Base-by-base conservation (phyloP, 1,140 invertebrate genomes). In the Rhopalosiphum padi region DNA sequence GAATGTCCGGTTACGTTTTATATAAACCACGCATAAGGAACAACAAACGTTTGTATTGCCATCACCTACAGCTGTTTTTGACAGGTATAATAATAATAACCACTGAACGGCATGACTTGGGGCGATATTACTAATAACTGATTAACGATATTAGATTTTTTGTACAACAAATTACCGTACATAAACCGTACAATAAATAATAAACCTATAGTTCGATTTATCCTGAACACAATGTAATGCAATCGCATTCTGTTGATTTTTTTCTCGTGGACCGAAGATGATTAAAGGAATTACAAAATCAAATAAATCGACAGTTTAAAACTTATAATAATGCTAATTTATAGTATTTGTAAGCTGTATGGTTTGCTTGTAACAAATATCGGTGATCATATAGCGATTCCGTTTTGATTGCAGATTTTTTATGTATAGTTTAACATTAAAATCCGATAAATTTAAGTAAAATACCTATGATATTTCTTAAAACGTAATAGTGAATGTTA, bases 401-500 rank as follows among this genome's bases (percentile, higher is more conserved):
- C 0, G 11, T 68, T n/a, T 77, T 77, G n/a, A n/a, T 15, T n/a
- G 18, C 15, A 77, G 30, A 77, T 18, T n/a, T n/a, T 18, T 30
- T n/a, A 77, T 0, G 15, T 51, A 51, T 51, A 51, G 48, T 51
- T 21, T 51, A n/a, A 77, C 15, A 35, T n/a, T 18, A 77, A n/a
- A 77, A 77, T n/a, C 11, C 30, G 15, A 2, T 18, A 77, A n/a
- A 77, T 30, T 11, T 51, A 18, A 51, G 48, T 2, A 51, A 51
- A 51, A 15, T 21, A 41, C 41, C 41, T 41, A 60, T 25, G 55
- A 25, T 25, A 25, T 55, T 25, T 55, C 0, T 25, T 25, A 25
- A 25, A n/a, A 7, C 18, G 5, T n/a, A 35, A n/a, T 0, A 15
- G 15, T 0, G 30, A 18, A n/a, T 68, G 11, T 68, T n/a, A 15